These are phyloP conservation scores for Thera britannica DNA, from an alignment of 2,888 invertebrate genomes.

Conservation along the genomic window DNA sequence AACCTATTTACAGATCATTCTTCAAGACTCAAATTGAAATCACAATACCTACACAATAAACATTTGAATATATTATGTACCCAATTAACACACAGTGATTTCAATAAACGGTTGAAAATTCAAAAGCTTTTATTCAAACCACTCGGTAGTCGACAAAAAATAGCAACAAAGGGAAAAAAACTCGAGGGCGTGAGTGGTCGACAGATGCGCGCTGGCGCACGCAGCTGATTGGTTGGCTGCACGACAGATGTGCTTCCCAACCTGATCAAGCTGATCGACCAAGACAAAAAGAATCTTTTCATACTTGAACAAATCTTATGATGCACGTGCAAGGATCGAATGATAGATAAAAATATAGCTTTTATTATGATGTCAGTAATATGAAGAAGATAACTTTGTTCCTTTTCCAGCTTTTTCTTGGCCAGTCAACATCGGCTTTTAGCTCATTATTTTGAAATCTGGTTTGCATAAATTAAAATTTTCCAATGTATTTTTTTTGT, in stretches of 20 bases:
- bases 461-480: too few relatives aligned
- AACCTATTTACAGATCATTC: conserved; percentile 1
- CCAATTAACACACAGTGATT: conserved; percentile 27
- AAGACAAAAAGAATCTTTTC: conserved; percentile 33
- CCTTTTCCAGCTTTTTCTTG: too few relatives aligned
- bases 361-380: background rate
- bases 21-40: background rate
- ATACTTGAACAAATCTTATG: conserved; percentile 32
- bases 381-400: conserved; percentile 1
- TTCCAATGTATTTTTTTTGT: too few relatives aligned
- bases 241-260: conserved; percentile 69
- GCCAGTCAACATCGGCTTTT: too few relatives aligned
- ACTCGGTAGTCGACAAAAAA: conserved; percentile 60
- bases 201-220: conserved; percentile 74
- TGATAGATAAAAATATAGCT: background rate
- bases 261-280: conserved; percentile 43
- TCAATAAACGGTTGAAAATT: conserved; percentile 44
- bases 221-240: conserved; percentile 67
- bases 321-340: conserved; percentile 13
- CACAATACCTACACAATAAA: background rate
- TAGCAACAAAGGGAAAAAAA: conserved; percentile 67
- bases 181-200: conserved; percentile 56
- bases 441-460: too few relatives aligned
- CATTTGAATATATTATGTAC: background rate
- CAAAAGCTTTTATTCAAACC: conserved; percentile 39